Evolutionary conservation across 1,140 invertebrate species (phyloP), one percentile per base, ranked within the genome.

Genomic region (Nasonia vitripennis): DNA sequence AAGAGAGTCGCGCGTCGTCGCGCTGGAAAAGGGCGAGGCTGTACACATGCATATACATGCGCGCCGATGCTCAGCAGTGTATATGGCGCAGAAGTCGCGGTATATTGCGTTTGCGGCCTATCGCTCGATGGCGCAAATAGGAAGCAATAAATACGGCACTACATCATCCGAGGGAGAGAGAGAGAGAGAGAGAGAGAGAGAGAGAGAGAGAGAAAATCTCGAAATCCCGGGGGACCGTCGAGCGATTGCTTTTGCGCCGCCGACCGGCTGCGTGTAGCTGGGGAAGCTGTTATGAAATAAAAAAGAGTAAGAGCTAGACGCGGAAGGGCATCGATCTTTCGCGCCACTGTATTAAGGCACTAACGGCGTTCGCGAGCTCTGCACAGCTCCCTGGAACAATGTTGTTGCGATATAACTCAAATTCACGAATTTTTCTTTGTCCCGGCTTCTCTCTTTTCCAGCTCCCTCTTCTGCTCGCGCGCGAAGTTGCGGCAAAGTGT

Each of bases 371-470:
- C n/a, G 37, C 41, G 14, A n/a, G 20, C 27, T 27, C 34, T 45
- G 1, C 45, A 41, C 37, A 11, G 20, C 34, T 45, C 34, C 78
- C 34, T 62, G 14, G 78, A 71, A 51, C 79, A 81, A 81, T 45
- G 82, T 51, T 55, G 55, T 55, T 41, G 41, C 62, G 62, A 51
- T 78, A 51, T 78, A 84, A 84, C 83, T 84, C 75, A 78, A 78
- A 78, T 78, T 84, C 75, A 45, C 83, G 62, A 84, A 78, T 84
- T 84, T 84, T 84, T 84, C 83, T 78, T 78, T 84, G 83, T 78
- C 75, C 73, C 67, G 75, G 45, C 14, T 73, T 45, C 34, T 62
- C 20, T 34, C 70, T 71, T 11, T 3, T 27, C 27, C 27, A 1
- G 27, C 27, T 62, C 55, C 23, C 27, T 27, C 0, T 27, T 1